Evolutionary conservation across 2,888 invertebrate species (phyloP).

Genomic region (Tetrapedia diversipes): DNA sequence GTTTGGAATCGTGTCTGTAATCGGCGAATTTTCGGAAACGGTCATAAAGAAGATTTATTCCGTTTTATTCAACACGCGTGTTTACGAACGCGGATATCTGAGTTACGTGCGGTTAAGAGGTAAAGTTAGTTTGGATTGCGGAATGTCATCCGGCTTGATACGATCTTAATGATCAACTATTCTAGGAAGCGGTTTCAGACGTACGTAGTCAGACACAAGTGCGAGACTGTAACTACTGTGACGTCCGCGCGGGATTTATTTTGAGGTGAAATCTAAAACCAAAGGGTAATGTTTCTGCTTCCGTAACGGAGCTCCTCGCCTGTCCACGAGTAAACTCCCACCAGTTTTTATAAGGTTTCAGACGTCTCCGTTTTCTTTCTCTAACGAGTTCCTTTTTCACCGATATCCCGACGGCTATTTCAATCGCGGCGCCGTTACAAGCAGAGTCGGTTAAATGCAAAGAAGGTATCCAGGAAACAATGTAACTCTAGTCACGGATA

Average conservation of each 20-base stretch:
- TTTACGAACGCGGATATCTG: too few relatives aligned
- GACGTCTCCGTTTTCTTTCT: not conserved
- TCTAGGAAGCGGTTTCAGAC: not conserved
- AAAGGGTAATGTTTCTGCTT: slow-evolving; percentile 9
- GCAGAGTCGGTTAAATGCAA: too few relatives aligned
- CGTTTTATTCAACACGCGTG: too few relatives aligned
- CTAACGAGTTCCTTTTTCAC: not conserved
- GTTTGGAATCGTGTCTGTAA: too few relatives aligned
- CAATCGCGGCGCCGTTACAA: too few relatives aligned
- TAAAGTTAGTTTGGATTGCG: too few relatives aligned
- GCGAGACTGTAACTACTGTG: not conserved
- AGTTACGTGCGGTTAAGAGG: too few relatives aligned
- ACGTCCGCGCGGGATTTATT: not conserved
- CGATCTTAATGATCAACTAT: not conserved
- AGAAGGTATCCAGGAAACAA: too few relatives aligned
- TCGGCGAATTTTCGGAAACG: not conserved
- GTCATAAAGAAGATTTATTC: too few relatives aligned
- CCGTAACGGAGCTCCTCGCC: slow-evolving; percentile 5
- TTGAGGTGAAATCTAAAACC: slow-evolving; percentile 7
- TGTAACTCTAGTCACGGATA: too few relatives aligned
- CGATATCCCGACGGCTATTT: too few relatives aligned
- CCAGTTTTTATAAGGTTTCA: slow-evolving; percentile 8
- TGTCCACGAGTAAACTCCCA: not conserved
- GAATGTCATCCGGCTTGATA: too few relatives aligned
- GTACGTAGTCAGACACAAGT: slow-evolving; percentile 8